Conservation (phyloP, 92 coral and sea anemone genomes). For the Umimayanthus kanabou region DNA sequence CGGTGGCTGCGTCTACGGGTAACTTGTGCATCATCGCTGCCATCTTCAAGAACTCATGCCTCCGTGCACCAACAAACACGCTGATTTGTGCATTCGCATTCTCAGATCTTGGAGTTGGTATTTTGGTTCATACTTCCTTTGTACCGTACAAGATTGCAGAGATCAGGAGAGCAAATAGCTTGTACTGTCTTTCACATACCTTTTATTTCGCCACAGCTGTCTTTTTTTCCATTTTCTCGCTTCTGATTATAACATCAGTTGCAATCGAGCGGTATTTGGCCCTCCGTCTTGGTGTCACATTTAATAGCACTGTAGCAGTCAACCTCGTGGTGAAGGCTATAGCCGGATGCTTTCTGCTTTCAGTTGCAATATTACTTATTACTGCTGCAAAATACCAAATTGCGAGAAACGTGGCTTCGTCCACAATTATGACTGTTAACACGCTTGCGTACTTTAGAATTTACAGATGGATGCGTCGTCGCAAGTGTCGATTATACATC, state of each 20-base stretch:
- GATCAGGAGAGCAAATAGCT: not conserved
- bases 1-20: slow-evolving; percentile 33
- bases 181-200: not conserved
- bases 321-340: not conserved
- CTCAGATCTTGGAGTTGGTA: slow-evolving; percentile 42
- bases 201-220: slow-evolving; percentile 16
- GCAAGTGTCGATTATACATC: not conserved
- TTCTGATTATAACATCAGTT: slow-evolving; percentile 6
- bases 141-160: slow-evolving; percentile 34
- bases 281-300: not conserved
- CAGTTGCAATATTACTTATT: not conserved
- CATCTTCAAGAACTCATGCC: slow-evolving; percentile 15
- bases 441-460: not conserved
- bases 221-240: slow-evolving; percentile 21
- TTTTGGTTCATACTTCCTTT: slow-evolving; percentile 43
- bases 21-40: slow-evolving; percentile 34
- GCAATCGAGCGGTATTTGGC: slow-evolving; percentile 36
- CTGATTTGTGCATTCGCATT: slow-evolving; percentile 40
- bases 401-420: not conserved
- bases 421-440: not conserved
- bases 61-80: slow-evolving; percentile 42
- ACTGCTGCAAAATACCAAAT: not conserved
- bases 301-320: not conserved
- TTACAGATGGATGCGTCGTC: not conserved
- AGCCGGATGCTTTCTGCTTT: not conserved